phyloP scores from a whole-genome alignment of 2,888 invertebrate species.

The Drosophila merina region DNA sequence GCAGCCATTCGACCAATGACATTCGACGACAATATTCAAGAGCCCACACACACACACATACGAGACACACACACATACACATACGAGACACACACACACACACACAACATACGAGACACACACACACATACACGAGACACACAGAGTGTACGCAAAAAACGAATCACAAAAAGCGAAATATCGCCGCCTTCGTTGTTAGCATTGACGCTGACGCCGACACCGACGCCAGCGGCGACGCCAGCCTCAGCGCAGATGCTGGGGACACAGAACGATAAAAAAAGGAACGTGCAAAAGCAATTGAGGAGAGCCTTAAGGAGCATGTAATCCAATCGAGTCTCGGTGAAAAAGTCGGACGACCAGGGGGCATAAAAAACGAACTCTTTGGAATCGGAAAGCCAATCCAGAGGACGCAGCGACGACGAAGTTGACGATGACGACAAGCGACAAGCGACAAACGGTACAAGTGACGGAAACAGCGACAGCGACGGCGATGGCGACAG shows the following conservation, averaged over 20 bases:
- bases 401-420: slow-evolving; percentile 68
- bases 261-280: slow-evolving; percentile 47
- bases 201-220: slow-evolving; percentile 39
- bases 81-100: slow-evolving; percentile 16
- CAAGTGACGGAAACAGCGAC: not conserved
- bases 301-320: slow-evolving; percentile 57
- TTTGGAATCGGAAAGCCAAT: slow-evolving; percentile 72
- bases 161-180: slow-evolving; percentile 72
- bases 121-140: slow-evolving; percentile 10
- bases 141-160: slow-evolving; percentile 55
- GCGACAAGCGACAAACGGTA: slow-evolving; percentile 34
- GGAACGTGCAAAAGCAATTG: slow-evolving; percentile 31
- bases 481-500: slow-evolving; percentile 34
- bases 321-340: slow-evolving; percentile 69
- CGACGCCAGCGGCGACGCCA: slow-evolving; percentile 38
- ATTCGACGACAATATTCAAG: slow-evolving; percentile 83
- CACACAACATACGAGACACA: slow-evolving; percentile 11
- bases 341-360: slow-evolving; percentile 28
- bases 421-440: slow-evolving; percentile 54
- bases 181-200: slow-evolving; percentile 57
- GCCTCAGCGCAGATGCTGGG: slow-evolving; percentile 61
- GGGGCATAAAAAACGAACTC: slow-evolving; percentile 70
- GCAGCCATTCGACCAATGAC: slow-evolving; percentile 81
- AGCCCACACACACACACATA: slow-evolving; percentile 50
- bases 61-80: slow-evolving; percentile 7